These are phyloP conservation scores for Eugnorisma glareosa DNA, from an alignment of 2,888 invertebrate genomes.

Conservation along the genomic window DNA sequence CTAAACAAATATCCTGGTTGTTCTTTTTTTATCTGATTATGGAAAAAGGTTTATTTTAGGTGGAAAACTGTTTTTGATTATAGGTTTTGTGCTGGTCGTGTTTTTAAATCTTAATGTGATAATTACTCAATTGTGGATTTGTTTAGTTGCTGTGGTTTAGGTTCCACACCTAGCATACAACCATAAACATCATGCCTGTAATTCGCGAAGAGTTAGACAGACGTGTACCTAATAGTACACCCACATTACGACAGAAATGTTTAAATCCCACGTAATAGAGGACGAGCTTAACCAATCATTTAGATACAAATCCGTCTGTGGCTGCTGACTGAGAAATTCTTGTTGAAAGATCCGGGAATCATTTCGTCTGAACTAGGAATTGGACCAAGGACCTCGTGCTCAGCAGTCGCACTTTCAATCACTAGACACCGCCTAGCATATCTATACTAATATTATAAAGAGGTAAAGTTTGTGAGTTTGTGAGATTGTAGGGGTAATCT, in stretches of 20 bases:
- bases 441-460: no score
- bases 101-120: constrained; percentile 18
- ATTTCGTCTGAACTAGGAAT: not conserved
- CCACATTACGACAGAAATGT: not conserved
- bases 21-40: constrained; percentile 67
- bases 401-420: not conserved
- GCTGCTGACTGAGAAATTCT: not conserved
- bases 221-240: not conserved
- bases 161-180: not conserved
- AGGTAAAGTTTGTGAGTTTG: no score
- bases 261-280: not conserved
- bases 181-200: not conserved
- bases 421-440: not conserved
- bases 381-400: not conserved
- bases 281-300: not conserved
- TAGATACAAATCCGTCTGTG: not conserved
- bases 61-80: constrained; percentile 30
- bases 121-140: constrained; percentile 42
- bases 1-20: constrained; percentile 61
- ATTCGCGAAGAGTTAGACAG: not conserved
- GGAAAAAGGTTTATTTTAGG: constrained; percentile 52
- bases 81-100: not conserved
- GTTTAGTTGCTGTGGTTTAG: not conserved
- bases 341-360: not conserved
- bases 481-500: no score